phyloP scores from a whole-genome alignment of 2,888 invertebrate genomes.

The Tricholauxania praeusta region DNA sequence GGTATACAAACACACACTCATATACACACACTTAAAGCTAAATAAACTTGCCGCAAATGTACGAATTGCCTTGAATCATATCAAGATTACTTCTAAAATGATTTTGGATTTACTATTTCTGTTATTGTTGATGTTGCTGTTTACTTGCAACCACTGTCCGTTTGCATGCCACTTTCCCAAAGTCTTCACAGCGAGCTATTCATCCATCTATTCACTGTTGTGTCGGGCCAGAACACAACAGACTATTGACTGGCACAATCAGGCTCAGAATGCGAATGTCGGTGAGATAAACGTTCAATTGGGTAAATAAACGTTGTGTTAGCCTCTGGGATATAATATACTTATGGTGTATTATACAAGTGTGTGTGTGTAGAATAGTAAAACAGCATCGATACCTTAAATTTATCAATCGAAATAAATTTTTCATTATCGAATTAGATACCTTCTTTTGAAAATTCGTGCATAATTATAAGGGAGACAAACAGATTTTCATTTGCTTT shows the following conservation, averaged over 20 bases:
- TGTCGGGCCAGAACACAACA: background rate
- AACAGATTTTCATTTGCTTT: no score
- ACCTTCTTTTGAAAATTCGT: no score
- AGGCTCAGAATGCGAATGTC: conserved; percentile 10
- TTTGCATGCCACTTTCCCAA: background rate
- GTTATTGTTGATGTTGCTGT: background rate
- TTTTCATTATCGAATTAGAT: no score
- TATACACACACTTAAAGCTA: background rate
- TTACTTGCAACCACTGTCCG: background rate
- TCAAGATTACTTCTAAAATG: conserved; percentile 25
- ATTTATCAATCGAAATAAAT: no score
- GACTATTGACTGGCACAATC: conserved; percentile 19
- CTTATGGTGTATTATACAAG: background rate
- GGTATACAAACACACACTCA: background rate
- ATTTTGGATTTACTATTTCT: conserved; percentile 29
- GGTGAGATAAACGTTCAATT: conserved; percentile 43
- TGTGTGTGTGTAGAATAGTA: no score
- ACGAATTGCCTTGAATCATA: conserved; percentile 20
- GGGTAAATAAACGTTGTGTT: conserved; percentile 38
- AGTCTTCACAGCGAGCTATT: background rate
- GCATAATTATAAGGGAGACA: no score
- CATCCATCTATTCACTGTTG: conserved; percentile 1
- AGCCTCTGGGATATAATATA: background rate
- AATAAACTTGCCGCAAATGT: background rate
- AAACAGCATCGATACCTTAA: no score